Evolutionary conservation across 1,140 invertebrate genomes (phyloP).

Genomic region (Atopsyche davidsoni): DNA sequence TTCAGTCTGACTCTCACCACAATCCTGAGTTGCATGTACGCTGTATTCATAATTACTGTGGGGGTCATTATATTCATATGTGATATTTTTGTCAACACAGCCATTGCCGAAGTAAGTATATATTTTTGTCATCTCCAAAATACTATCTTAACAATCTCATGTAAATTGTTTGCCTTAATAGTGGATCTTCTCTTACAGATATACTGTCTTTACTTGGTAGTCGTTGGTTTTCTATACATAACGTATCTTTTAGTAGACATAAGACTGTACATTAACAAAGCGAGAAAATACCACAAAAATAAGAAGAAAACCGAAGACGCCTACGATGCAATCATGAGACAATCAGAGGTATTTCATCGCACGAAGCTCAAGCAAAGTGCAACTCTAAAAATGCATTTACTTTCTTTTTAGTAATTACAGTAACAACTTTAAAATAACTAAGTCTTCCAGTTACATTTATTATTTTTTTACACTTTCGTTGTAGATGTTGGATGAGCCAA

Average conservation of each 20-base stretch:
- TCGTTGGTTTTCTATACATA: conserved; percentile 54
- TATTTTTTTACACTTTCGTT: no score
- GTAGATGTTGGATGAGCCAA: no score
- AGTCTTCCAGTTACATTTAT: no score
- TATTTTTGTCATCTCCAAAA: conserved; percentile 20
- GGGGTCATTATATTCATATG: conserved; percentile 58
- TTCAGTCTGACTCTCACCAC: conserved; percentile 52
- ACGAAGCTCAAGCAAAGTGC: neutral
- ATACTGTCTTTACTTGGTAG: conserved; percentile 54
- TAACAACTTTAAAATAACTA: no score
- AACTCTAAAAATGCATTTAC: no score
- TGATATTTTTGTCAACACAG: conserved; percentile 49
- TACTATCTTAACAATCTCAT: conserved; percentile 12
- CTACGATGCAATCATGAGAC: conserved; percentile 39
- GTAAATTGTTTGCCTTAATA: neutral
- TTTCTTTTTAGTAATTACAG: no score
- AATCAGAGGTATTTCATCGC: conserved; percentile 36
- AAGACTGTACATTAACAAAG: conserved; percentile 47
- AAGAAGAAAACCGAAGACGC: conserved; percentile 40
- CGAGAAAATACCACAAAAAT: conserved; percentile 45
- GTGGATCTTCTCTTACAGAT: conserved; percentile 46
- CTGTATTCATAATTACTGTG: conserved; percentile 58
- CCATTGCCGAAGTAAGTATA: conserved; percentile 50
- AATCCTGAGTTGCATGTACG: conserved; percentile 59
- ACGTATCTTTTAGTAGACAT: conserved; percentile 58